Percentiles rank a stretch among this genome's conserved stretches.
Evolutionary conservation across 2,113 vertebrate species (phyloP).

Genomic region (Melanerpes formicivorus): DNA sequence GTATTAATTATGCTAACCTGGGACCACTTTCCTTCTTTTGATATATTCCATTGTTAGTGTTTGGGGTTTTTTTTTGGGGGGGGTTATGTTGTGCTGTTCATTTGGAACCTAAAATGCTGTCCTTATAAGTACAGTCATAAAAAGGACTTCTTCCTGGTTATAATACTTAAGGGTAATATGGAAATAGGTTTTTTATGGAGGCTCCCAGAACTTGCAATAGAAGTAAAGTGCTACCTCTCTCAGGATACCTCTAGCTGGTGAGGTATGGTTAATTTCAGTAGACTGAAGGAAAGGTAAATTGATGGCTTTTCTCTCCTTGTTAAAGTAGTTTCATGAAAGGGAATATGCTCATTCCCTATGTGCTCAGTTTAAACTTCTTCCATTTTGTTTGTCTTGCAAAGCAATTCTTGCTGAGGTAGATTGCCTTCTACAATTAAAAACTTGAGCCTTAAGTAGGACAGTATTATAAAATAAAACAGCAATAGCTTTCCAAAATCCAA

Average conservation of each 20-base stretch:
- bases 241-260: background rate
- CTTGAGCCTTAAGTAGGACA: background rate
- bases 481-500: background rate
- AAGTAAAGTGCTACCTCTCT: background rate
- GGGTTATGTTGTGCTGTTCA: background rate
- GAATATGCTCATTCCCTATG: background rate
- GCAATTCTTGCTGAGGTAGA: background rate
- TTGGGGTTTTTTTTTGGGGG: background rate
- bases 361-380: background rate
- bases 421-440: background rate
- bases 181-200: background rate
- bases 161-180: background rate
- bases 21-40: background rate
- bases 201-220: background rate
- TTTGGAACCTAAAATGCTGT: background rate
- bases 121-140: background rate
- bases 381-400: background rate
- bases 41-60: background rate
- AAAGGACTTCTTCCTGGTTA: background rate
- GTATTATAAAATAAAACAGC: background rate
- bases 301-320: background rate
- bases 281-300: background rate
- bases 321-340: background rate
- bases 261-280: background rate
- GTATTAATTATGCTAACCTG: background rate